phyloP scores from a whole-genome alignment of 2,888 invertebrate species.

The Thymelicus lineola region DNA sequence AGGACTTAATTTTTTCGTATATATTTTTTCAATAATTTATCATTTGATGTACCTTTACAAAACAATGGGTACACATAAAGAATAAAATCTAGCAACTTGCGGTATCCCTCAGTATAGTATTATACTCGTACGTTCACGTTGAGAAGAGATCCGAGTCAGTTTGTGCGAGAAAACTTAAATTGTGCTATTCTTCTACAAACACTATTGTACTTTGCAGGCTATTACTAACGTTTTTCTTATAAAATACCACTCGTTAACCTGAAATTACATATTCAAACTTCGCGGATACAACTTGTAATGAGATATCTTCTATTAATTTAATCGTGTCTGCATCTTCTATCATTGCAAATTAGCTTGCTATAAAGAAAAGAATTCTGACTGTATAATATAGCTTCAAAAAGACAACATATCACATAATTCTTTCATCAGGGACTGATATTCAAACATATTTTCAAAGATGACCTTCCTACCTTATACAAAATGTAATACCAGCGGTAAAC shows the following conservation, averaged over 20 bases:
- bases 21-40: background rate
- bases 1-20: background rate
- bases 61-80: background rate
- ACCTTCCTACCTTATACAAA: no score
- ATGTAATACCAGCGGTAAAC: no score
- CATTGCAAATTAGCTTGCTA: no score
- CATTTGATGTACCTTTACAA: constrained; percentile 28
- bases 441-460: no score
- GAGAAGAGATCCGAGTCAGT: constrained; percentile 37
- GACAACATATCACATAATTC: no score
- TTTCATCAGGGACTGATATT: no score
- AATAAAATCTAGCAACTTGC: constrained; percentile 8
- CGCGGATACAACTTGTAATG: no score
- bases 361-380: no score
- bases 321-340: no score
- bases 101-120: background rate
- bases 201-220: constrained; percentile 80
- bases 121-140: background rate
- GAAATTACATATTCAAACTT: constrained; percentile 15
- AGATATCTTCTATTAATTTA: no score
- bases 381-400: no score
- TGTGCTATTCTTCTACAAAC: constrained; percentile 51
- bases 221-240: constrained; percentile 48
- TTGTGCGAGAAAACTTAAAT: constrained; percentile 55
- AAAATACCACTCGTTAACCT: constrained; percentile 10